Conservation (phyloP, 1,140 invertebrate genomes). For the Nasonia longicornis region DNA sequence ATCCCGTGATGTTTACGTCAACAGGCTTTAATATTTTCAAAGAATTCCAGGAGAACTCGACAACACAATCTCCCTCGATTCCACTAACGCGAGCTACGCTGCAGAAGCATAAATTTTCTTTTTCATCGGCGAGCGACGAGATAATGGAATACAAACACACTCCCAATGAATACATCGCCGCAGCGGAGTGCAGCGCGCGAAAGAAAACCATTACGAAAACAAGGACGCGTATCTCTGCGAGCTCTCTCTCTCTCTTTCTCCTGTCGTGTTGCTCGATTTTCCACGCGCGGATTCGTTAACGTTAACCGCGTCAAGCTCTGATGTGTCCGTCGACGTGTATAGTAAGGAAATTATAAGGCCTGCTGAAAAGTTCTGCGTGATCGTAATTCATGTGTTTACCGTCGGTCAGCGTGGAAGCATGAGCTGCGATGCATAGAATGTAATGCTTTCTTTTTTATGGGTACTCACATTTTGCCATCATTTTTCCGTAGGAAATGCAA, state of each 20-base stretch:
- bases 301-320: too few species aligned
- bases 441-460: too few species aligned
- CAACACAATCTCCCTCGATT: not conserved
- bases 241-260: not conserved
- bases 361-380: not conserved
- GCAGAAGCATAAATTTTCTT: conserved; percentile 16
- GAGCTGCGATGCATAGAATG: too few species aligned
- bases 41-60: not conserved
- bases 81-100: not conserved
- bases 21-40: not conserved
- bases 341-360: not conserved
- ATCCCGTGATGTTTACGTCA: too few species aligned
- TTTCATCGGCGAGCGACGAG: not conserved
- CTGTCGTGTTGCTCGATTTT: not conserved
- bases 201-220: conserved; percentile 25
- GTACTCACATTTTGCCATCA: too few species aligned
- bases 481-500: too few species aligned
- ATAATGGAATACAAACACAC: conserved; percentile 28
- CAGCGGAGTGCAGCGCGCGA: not conserved
- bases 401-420: not conserved
- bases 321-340: not conserved
- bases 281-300: not conserved
- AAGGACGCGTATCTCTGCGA: not conserved
- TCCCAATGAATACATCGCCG: conserved; percentile 3
- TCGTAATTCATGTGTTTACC: conserved; percentile 31